Conservation (phyloP, 2,888 invertebrate species). For the Miltochrista miniata region DNA sequence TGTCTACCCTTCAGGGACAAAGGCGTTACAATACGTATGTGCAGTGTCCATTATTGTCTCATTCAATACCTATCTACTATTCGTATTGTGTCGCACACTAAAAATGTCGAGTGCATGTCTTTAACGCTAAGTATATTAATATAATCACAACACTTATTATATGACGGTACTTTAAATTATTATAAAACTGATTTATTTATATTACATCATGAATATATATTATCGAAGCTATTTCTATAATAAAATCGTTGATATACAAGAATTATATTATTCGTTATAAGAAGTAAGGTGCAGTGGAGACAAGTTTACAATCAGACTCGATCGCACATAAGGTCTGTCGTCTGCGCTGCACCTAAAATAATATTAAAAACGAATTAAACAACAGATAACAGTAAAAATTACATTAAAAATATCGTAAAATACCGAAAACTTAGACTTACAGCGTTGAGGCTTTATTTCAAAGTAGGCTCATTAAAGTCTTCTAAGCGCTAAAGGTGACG, state of each 20-base stretch:
- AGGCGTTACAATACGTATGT: too few relatives aligned
- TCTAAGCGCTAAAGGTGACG: too few relatives aligned
- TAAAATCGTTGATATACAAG: background rate
- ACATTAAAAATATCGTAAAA: slow-evolving; percentile 6
- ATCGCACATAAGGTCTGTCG: too few relatives aligned
- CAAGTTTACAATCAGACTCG: too few relatives aligned
- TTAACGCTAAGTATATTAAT: slow-evolving; percentile 29
- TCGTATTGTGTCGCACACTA: slow-evolving; percentile 27
- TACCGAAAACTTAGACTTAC: background rate
- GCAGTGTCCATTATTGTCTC: slow-evolving; percentile 14
- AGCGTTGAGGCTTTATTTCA: background rate
- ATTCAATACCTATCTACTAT: slow-evolving; percentile 3
- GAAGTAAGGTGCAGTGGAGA: too few relatives aligned
- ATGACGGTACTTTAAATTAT: slow-evolving; percentile 13
- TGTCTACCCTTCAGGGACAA: too few relatives aligned
- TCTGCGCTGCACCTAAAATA: too few relatives aligned
- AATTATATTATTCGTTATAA: background rate
- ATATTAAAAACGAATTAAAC: background rate
- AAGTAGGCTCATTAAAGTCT: background rate
- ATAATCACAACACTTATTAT: slow-evolving; percentile 41
- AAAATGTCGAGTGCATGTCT: slow-evolving; percentile 31
- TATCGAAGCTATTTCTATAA: background rate
- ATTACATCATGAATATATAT: background rate
- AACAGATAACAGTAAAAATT: background rate
- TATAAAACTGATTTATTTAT: slow-evolving; percentile 27